Evolutionary conservation across 2,113 vertebrate species (phyloP), one percentile per base, ranked within the genome.

Genomic region (Falco punctatus): DNA sequence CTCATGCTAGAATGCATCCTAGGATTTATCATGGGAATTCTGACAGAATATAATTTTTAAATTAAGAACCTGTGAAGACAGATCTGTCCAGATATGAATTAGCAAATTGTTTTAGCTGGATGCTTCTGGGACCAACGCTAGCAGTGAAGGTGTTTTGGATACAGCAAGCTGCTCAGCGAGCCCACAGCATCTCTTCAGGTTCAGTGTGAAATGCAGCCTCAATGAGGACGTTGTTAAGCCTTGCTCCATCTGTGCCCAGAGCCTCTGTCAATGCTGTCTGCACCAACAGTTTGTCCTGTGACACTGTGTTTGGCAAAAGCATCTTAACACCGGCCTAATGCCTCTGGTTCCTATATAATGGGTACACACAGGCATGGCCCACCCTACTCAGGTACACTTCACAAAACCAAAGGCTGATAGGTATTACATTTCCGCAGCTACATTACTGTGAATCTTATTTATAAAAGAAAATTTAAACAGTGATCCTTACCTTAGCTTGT

Each of bases 401-500:
- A 90, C 49, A 51, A 35, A 59, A 20, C 44, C 59, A 73, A 78
- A 93, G 61, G 15, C 0, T 92, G 33, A 1, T 42, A 74, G 81
- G 19, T 32, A 72, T 54, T 54, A 66, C 35, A 8, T 61, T 96
- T 81, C 49, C 61, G 92, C 32, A 89, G 35, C 40, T 89, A 44
- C 0, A 2, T 87, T 84, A 69, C 58, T n/a, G 18, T 35, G 42
- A 90, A 77, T 54, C 28, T 59, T 15, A 88, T 81, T 72, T 23
- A 5, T 24, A 79, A 83, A 59, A 77, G 40, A 64, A 82, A 72
- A 72, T 9, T 3, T 58, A 35, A 90, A 55, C 35, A 80, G 32
- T 73, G 86, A 88, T 66, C 18, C 98, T 98, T 98, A 99, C 99
- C 99, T 98, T 59, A 99, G 98, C 90, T 99, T 99, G 33, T 98